Base-by-base conservation (phyloP, 1,140 invertebrate genomes). In the Oedothorax gibbosus region DNA sequence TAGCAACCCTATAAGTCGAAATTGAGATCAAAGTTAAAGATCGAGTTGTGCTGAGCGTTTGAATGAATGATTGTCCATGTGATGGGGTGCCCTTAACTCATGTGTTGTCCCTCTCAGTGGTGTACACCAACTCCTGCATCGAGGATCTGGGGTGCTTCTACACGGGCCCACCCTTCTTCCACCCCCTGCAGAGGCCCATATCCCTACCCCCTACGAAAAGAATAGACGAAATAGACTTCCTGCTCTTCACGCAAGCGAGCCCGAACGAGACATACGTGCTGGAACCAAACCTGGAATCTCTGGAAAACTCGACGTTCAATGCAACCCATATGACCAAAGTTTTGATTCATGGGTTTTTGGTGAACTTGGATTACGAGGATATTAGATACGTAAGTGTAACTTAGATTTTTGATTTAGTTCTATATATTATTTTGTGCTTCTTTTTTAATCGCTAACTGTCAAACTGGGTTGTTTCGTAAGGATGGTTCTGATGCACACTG, bases 61-160 rank as follows among this genome's bases (percentile, higher is more conserved):
- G 35, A 35, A 35, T 35, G 35, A 35, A 35, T 35, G 35, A 35
- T 35, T 35, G 35, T 2, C 35, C 35, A 35, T 35, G 35, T 35
- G 35, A 35, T 35, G 5, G 1, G 35, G 35, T 35, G 35, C n/a
- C 35, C 35, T 35, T 35, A 35, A 35, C 35, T 35, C 35, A 35
- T 35, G 35, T 35, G 35, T 35, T 35, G 35, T 35, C 35, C 35
- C 5, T 35, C 35, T 35, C 35, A 35, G 35, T 35, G 35, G 35
- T 35, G 35, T 35, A 35, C 35, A 15, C 7, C 35, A 54, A 73
- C 10, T 53, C 9, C 14, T 85, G 86, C n/a, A 75, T 79, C 21
- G 57, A 53, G 53, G 81, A 66, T 20, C 65, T 87, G 51, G 87
- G 87, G 3, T 87, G 84, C 49, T 87, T 87, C 49, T n/a, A 73